A percentile compares a stretch with the other conserved stretches of the same genome.
Evolutionary conservation across 2,797 vertebrate genomes (phyloP).

Genomic region (Acanthurus leucopareius): DNA sequence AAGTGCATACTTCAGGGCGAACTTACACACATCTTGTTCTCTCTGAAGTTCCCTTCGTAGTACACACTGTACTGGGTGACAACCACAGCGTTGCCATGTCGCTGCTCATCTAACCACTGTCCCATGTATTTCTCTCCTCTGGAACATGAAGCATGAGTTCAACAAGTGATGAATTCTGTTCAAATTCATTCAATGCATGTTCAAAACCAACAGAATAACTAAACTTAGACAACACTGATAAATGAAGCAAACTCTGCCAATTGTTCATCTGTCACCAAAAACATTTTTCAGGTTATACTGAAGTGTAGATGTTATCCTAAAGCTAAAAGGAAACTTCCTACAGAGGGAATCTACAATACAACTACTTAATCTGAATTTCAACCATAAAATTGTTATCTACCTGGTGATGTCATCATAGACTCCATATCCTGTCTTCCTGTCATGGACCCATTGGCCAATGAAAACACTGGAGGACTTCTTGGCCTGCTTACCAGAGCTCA

Average conservation of each 20-base stretch:
- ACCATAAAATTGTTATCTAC: slow-evolving; percentile 49
- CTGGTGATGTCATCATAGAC: slow-evolving; percentile 96
- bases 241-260: neutral
- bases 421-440: slow-evolving; percentile 95
- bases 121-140: slow-evolving; percentile 99
- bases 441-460: slow-evolving; percentile 94
- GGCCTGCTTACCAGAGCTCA: slow-evolving; percentile 92
- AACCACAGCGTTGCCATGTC: slow-evolving; percentile 91
- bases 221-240: neutral
- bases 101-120: slow-evolving; percentile 93
- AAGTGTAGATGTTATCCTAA: neutral
- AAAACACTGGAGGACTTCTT: slow-evolving; percentile 94
- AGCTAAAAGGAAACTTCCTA: no score
- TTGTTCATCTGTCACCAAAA: neutral
- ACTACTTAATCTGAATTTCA: neutral
- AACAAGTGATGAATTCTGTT: neutral
- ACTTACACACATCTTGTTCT: slow-evolving; percentile 97
- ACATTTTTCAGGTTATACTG: neutral
- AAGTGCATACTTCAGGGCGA: neutral
- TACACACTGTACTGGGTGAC: slow-evolving; percentile 95
- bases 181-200: neutral
- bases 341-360: neutral
- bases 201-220: neutral
- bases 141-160: slow-evolving; percentile 18
- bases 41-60: slow-evolving; percentile 93